Evolutionary conservation across 2,888 invertebrate species (phyloP).

Genomic region (Acronicta leporina): DNA sequence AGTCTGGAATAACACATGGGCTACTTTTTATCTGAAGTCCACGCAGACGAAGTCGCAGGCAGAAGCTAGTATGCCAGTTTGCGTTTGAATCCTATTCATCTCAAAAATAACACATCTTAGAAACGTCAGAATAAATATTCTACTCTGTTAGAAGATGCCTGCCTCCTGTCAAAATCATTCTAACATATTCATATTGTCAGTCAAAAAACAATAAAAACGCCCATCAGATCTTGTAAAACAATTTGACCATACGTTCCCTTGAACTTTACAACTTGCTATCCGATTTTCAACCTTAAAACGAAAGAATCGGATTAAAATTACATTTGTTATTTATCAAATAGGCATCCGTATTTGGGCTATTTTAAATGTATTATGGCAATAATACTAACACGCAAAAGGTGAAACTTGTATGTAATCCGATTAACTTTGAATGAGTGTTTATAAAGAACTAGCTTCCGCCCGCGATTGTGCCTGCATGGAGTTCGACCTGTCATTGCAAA

Average conservation of each 20-base stretch:
- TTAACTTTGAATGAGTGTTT: slow-evolving; percentile 6
- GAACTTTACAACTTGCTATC: slow-evolving; percentile 38
- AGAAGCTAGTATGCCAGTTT: no score
- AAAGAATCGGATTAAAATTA: neutral
- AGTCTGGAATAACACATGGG: no score
- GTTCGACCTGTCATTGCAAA: no score
- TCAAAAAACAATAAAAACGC: slow-evolving; percentile 41
- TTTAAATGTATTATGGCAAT: slow-evolving; percentile 35
- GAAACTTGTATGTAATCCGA: slow-evolving; percentile 1
- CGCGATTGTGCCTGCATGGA: no score
- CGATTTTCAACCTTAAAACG: slow-evolving; percentile 13
- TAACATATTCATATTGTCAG: slow-evolving; percentile 26
- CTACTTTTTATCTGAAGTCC: no score
- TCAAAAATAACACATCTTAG: neutral
- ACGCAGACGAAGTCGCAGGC: no score
- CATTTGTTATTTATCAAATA: slow-evolving; percentile 15
- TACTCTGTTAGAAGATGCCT: neutral
- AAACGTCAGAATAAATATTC: slow-evolving; percentile 1
- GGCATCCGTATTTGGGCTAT: slow-evolving; percentile 27
- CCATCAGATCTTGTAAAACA: slow-evolving; percentile 12
- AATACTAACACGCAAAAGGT: slow-evolving; percentile 13
- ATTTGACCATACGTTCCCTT: slow-evolving; percentile 31
- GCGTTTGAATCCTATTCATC: no score
- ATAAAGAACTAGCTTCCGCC: no score
- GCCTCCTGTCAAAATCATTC: slow-evolving; percentile 14